A percentile compares a stretch with the other conserved stretches of the same genome.
Evolutionary conservation across 2,888 invertebrate species (phyloP).

Genomic region (Bruchidius siliquastri): DNA sequence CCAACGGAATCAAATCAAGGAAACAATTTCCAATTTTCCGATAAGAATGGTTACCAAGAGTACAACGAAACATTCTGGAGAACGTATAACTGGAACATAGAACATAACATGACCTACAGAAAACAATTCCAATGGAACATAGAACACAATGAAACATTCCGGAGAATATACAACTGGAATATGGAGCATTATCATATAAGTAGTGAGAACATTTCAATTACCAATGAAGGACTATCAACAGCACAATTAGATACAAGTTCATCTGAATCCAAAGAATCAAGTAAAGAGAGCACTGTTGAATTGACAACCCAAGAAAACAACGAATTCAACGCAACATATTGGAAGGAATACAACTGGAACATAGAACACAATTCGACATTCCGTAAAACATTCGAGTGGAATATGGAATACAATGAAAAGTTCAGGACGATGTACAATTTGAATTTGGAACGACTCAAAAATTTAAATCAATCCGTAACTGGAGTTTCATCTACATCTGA

Average conservation of each 20-base stretch:
- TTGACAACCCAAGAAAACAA: not conserved
- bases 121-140: not conserved
- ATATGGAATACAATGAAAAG: not conserved
- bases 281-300: not conserved
- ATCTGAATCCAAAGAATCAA: not conserved
- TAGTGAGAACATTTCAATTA: not conserved
- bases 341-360: constrained; percentile 9
- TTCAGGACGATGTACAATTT: not conserved
- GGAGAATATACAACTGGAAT: not conserved
- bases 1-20: not conserved
- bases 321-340: not conserved
- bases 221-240: not conserved
- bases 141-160: not conserved
- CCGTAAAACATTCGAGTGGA: not conserved
- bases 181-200: not conserved
- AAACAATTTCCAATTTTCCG: not conserved
- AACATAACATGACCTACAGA: not conserved
- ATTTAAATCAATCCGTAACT: too few relatives aligned
- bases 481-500: not conserved
- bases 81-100: constrained; percentile 6
- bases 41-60: not conserved
- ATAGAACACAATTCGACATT: not conserved
- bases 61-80: constrained; percentile 1
- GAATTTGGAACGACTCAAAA: not conserved
- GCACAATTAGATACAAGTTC: not conserved